Evolutionary conservation across 2,797 vertebrate species (phyloP).

Genomic region (Oreonectes daqikongensis): DNA sequence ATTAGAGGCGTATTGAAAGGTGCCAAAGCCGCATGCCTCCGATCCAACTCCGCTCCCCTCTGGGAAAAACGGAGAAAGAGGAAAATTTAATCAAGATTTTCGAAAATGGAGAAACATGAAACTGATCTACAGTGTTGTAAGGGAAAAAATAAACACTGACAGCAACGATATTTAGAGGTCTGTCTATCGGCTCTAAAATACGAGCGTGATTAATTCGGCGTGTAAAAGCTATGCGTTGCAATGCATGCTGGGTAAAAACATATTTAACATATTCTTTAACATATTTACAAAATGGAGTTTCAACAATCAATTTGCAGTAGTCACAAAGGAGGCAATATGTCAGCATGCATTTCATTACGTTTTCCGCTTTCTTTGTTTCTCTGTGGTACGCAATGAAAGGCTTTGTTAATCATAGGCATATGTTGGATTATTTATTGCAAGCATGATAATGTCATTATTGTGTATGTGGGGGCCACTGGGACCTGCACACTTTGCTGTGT

Average conservation of each 20-base stretch:
- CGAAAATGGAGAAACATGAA: constrained; percentile 12
- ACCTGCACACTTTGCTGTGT: constrained; percentile 45
- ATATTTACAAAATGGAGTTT: constrained; percentile 47
- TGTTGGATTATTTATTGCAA: constrained; percentile 60
- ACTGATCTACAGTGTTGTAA: constrained; percentile 5
- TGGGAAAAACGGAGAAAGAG: neutral
- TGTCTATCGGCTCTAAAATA: constrained; percentile 4
- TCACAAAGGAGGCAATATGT: constrained; percentile 45
- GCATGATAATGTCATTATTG: constrained; percentile 62
- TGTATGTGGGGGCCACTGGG: constrained; percentile 52
- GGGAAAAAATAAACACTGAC: neutral
- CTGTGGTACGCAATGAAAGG: constrained; percentile 54
- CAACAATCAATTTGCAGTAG: constrained; percentile 42
- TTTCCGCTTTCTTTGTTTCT: constrained; percentile 47
- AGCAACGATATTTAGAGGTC: constrained; percentile 20
- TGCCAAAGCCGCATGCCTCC: constrained; percentile 42
- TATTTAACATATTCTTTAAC: constrained; percentile 38
- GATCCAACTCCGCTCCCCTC: constrained; percentile 33
- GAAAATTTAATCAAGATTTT: constrained; percentile 30
- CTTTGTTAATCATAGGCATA: constrained; percentile 58
- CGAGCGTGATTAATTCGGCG: constrained; percentile 15
- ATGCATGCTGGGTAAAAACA: constrained; percentile 28
- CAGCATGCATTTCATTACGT: constrained; percentile 50
- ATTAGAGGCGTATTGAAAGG: constrained; percentile 58
- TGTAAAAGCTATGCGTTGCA: neutral